Base-by-base conservation (phyloP, 2,888 invertebrate genomes). In the Watsonalla cultraria region DNA sequence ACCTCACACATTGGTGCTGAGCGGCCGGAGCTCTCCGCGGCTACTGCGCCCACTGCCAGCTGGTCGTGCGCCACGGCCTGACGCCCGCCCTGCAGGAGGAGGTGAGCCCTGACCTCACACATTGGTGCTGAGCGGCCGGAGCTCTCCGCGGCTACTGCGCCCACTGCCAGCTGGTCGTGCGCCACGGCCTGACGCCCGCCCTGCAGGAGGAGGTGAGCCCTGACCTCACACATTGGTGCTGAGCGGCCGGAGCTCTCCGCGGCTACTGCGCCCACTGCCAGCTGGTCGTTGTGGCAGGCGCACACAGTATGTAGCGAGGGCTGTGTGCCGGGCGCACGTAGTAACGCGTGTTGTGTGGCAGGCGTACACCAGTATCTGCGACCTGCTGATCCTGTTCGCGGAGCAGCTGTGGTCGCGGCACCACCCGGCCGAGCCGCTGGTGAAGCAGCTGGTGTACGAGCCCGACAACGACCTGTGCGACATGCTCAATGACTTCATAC, bases 341-440 rank as follows among this genome's bases (percentile, higher is more conserved):
- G 0, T 37, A 37, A 47, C 6, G 1, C 13, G 34, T 14, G 67
- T 66, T 24, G 24, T 24, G 24, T 24, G 24, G 46, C 82, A 96
- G 94, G 97, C 99, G 0, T 99, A 97, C 87, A 94, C 96, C 57
- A 96, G 96, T n/a, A 94, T 99, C 53, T 99, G 99, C 87, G 99
- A 99, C 91, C 91, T 98, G 66, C 91, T 99, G 68, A 95, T 99
- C 13, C 93, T 98, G 67, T 99, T 99, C 91, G 97, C 97, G 72
- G 96, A 96, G 82, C 96, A 97, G 73, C 84, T 98, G 66, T 82
- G 86, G 2, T 77, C 86, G 64, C 74, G 68, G 65, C 80, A 80
- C 67, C 74, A 86, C 84, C 91, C 65, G 68, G 86, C 70, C 65
- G 64, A 60, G 64, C 61, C 76, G 52, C 69, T 65, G 76, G 90